Base-by-base conservation (phyloP, 2,797 vertebrate species). In the Xenops minutus region DNA sequence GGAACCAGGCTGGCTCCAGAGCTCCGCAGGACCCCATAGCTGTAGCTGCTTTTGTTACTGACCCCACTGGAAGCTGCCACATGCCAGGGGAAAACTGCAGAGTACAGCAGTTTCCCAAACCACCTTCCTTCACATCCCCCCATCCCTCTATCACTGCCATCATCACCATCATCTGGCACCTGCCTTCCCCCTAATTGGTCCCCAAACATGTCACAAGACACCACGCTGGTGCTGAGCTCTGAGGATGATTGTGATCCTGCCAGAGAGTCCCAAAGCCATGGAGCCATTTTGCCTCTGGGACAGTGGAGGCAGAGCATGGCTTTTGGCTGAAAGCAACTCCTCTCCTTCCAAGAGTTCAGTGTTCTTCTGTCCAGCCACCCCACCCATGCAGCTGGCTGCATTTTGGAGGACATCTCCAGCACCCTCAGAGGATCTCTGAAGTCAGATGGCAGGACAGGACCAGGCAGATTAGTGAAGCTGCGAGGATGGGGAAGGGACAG, bases 1-100 rank as follows among this genome's bases (percentile, higher is more conserved):
- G 63, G 52, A 67, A 0, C 44, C 44, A 19, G 49, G 23, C 56
- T 74, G 88, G 43, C 34, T 4, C 48, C 41, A 30, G 54, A 23
- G 41, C 46, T n/a, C 52, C 4, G 34, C 56, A 30, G 81, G 15
- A 55, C 32, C 24, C 54, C 29, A 2, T 2, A 22, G 34, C 54
- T 69, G 41, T 7, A 30, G 13, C 55, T 84, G 49, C 34, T 63
- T 69, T 44, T 21, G 56, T 64, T 62, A 1, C 17, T 22, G 58
- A 63, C 15, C 30, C 49, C 7, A 0, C 48, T 23, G 56, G 80
- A 75, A 52, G 9, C n/a, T 48, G 39, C n/a, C 69, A 20, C 2
- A 3, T 2, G 3, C 27, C 0, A 0, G 34, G 23, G n/a, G 3
- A 54, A 44, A 6, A 5, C 4, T 1, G 1, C 64, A 37, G 44